These are phyloP conservation scores for Zaprionus davidi DNA, from an alignment of 1,140 invertebrate species.

Conservation along the genomic window DNA sequence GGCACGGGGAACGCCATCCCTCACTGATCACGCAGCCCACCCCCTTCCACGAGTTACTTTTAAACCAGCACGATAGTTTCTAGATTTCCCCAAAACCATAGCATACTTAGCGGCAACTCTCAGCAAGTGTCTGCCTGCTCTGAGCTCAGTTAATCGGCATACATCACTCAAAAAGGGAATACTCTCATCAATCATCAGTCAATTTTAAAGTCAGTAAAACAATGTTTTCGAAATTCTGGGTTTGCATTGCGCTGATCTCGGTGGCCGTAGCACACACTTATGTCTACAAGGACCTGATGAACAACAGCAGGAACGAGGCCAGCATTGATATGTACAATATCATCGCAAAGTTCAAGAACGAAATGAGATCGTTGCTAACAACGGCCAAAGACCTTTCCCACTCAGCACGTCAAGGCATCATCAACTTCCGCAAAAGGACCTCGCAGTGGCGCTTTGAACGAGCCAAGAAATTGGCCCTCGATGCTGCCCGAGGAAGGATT, in stretches of 20 bases:
- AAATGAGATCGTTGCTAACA: slow-evolving; percentile 12
- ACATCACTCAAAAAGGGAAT: slow-evolving; percentile 2
- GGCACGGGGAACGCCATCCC: too few species aligned
- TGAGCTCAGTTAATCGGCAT: slow-evolving; percentile 18
- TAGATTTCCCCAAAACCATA: not conserved
- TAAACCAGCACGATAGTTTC: too few species aligned
- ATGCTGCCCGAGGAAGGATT: not conserved
- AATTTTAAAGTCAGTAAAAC: not conserved
- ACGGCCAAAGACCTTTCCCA: not conserved
- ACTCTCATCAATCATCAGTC: too few species aligned
- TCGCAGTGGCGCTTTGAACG: not conserved
- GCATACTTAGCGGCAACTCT: slow-evolving; percentile 28
- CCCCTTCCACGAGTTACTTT: too few species aligned
- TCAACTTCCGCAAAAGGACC: slow-evolving; percentile 3
- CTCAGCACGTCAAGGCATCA: not conserved
- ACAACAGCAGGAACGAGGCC: not conserved
- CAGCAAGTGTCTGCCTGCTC: not conserved
- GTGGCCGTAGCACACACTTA: slow-evolving; percentile 19
- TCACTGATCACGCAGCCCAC: too few species aligned
- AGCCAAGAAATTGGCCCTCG: not conserved
- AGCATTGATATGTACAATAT: not conserved
- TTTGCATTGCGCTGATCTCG: slow-evolving; percentile 8
- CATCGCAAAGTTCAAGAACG: not conserved
- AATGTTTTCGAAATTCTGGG: slow-evolving; percentile 36
- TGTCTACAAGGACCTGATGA: slow-evolving; percentile 8